These are phyloP conservation scores for Ammospiza nelsoni DNA, from an alignment of 2,113 vertebrate genomes.

Conservation along the genomic window DNA sequence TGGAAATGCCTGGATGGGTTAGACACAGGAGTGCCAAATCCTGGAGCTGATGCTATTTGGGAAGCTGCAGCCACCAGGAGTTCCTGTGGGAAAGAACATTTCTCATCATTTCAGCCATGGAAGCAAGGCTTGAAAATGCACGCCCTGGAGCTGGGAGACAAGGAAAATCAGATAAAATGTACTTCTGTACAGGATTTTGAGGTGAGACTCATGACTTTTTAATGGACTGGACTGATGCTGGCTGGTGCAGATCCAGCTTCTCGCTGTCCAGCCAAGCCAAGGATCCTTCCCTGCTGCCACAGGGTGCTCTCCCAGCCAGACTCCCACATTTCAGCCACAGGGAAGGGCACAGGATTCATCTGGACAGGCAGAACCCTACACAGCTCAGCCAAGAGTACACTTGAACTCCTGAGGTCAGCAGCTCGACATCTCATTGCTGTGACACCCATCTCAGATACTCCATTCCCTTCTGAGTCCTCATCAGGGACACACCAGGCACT, in stretches of 20 bases:
- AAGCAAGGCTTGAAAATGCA: not conserved
- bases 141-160: accelerated
- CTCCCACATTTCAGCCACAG: not conserved
- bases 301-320: not conserved
- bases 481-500: not conserved
- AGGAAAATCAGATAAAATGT: slow-evolving; percentile 18
- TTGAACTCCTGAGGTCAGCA: not conserved
- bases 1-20: not conserved
- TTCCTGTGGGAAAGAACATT: not conserved
- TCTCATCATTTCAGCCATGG: not conserved
- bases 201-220: slow-evolving; percentile 4
- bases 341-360: not conserved
- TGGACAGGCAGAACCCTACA: accelerated
- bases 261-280: not conserved
- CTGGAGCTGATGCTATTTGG: not conserved
- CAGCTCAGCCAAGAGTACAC: not conserved
- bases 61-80: not conserved
- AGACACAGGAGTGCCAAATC: not conserved
- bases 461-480: not conserved
- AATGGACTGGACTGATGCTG: not conserved
- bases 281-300: not conserved
- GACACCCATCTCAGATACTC: not conserved
- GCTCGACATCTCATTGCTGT: accelerated
- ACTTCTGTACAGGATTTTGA: slow-evolving; percentile 1
- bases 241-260: not conserved